Conservation (phyloP, 2,113 vertebrate genomes). For the Rhinolophus sinicus region DNA sequence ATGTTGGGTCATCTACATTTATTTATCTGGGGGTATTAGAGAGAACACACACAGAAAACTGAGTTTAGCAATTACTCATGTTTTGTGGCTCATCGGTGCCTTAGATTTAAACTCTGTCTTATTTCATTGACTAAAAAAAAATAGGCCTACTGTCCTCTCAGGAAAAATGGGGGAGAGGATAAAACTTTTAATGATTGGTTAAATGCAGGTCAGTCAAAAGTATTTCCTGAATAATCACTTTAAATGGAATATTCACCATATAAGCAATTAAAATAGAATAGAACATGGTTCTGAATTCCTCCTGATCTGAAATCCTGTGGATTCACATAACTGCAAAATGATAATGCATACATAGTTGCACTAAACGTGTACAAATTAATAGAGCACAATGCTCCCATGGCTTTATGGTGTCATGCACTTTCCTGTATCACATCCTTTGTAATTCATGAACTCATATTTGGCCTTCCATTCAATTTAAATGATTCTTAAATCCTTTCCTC, state of each 20-base stretch:
- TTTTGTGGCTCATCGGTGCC: neutral
- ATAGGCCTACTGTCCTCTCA: neutral
- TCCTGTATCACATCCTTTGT: neutral
- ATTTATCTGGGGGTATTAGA: neutral
- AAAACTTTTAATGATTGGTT: neutral
- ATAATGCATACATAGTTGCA: neutral
- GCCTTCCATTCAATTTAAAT: neutral
- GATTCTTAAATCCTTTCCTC: neutral
- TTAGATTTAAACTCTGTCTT: slow-evolving; percentile 18
- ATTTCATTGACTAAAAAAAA: neutral
- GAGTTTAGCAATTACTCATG: neutral
- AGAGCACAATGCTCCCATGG: neutral
- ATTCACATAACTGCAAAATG: neutral
- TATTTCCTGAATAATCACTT: neutral
- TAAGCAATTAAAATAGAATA: neutral
- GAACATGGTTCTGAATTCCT: neutral
- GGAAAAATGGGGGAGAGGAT: neutral
- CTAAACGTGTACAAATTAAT: neutral
- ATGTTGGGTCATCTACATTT: neutral
- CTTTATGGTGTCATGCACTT: neutral
- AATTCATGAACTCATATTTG: neutral
- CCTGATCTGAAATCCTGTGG: neutral
- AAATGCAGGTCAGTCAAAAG: neutral
- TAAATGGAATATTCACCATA: neutral
- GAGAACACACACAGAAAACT: neutral